Percentiles rank a stretch among this genome's conserved stretches.
Conservation (phyloP, 2,888 invertebrate species). For the Disparrhopalites patrizii region DNA sequence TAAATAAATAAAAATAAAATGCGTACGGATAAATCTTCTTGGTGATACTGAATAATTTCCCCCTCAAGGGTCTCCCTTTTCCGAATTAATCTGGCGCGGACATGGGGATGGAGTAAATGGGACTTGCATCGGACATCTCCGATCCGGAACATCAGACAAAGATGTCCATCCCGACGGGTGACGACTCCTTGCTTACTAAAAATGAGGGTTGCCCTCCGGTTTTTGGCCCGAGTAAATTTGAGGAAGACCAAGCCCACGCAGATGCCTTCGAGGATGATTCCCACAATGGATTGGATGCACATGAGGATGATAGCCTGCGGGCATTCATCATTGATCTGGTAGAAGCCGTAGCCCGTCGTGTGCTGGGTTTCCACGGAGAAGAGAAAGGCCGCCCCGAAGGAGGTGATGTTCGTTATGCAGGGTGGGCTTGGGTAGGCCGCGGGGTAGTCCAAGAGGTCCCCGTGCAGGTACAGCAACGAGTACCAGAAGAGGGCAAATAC, state of each 20-base stretch:
- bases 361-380: slow-evolving; percentile 59
- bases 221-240: slow-evolving; percentile 91
- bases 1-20: neutral
- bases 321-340: slow-evolving; percentile 53
- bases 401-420: slow-evolving; percentile 55
- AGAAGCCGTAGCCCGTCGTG: slow-evolving; percentile 72
- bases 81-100: slow-evolving; percentile 39
- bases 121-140: slow-evolving; percentile 42
- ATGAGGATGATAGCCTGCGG: slow-evolving; percentile 34
- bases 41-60: slow-evolving; percentile 40
- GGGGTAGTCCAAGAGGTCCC: slow-evolving; percentile 85
- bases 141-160: slow-evolving; percentile 77
- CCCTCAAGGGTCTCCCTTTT: slow-evolving; percentile 42
- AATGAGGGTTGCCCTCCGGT: slow-evolving; percentile 84
- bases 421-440: slow-evolving; percentile 80
- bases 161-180: slow-evolving; percentile 79
- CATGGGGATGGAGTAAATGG: slow-evolving; percentile 45
- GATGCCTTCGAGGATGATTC: slow-evolving; percentile 57
- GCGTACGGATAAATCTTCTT: slow-evolving; percentile 40
- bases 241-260: slow-evolving; percentile 67
- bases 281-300: slow-evolving; percentile 44
- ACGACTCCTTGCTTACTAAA: slow-evolving; percentile 86
- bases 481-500: slow-evolving; percentile 84
- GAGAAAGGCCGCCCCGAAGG: slow-evolving; percentile 55
- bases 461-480: slow-evolving; percentile 82